Evolutionary conservation across 1,140 invertebrate genomes (phyloP), one percentile per base, ranked within the genome.

Genomic region (Eupristina koningsbergeri): DNA sequence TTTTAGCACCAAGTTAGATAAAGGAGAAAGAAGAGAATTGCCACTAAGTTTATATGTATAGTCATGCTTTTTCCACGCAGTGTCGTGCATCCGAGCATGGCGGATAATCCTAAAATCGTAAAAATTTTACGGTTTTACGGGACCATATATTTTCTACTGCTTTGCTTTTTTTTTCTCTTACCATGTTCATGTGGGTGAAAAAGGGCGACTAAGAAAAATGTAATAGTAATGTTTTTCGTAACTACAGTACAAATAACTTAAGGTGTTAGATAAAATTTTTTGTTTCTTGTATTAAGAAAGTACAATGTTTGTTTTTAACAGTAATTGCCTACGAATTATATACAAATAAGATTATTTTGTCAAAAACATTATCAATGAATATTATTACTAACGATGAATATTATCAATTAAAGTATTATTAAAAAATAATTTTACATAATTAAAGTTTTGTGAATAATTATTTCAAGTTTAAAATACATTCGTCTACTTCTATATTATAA

Each of bases 91-190:
- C 61, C 73, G 47, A 39, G 71, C 47, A 75, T 84, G 83, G 41
- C 79, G 53, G 71, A 80, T 84, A 84, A 67, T 81, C 73, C 73
- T 45, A 75, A 74, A 58, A 85, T 67, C 69, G 47, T 82, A 83
- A 85, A 79, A 85, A 71, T 83, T 81, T 83, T 79, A 75, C 64
- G 47, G 47, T 31, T 58, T 19, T 63, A 53, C n/a, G 39, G 64
- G 64, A 34, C 53, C 36, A 36, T 78, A 63, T 64, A 45, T 26
- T 58, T 64, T 45, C 36, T 61, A 36, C n/a, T 53, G 45, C 17
- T 31, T 61, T 41, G 5, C 41, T 45, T 36, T 71, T 17, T 71
- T 17, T 41, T 31, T 76, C 34, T 76, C 39, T 75, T 9, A 31
- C 73, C 50, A 47, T 75, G 3, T 22, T 71, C 11, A 67, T 36